Conservation (phyloP, 2,888 invertebrate genomes). For the Agonum fuliginosum region DNA sequence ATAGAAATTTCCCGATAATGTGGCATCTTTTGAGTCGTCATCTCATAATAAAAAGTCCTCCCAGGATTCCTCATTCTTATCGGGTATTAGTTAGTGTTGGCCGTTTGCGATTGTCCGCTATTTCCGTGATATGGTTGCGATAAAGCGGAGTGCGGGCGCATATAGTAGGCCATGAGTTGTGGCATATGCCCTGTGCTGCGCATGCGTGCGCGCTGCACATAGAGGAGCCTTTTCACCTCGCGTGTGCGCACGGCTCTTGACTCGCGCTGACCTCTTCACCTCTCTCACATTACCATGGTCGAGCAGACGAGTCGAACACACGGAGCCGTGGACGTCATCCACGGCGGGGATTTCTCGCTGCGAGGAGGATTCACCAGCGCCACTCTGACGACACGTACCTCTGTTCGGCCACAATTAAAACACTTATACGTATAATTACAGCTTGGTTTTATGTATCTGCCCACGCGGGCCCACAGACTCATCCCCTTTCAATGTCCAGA, state of each 20-base stretch:
- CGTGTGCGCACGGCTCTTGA: constrained; percentile 71
- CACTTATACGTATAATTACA: constrained; percentile 72
- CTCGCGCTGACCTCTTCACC: constrained; percentile 72
- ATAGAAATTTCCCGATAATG: no score
- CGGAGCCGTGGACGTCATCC: neutral
- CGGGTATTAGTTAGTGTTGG: neutral
- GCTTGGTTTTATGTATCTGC: constrained; percentile 71
- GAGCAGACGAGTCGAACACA: constrained; percentile 68
- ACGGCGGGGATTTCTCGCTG: neutral
- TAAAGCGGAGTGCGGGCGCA: constrained; percentile 30
- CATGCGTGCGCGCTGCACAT: constrained; percentile 47
- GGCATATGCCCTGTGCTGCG: constrained; percentile 38
- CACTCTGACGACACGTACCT: constrained; percentile 69
- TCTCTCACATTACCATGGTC: constrained; percentile 73
- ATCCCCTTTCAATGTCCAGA: constrained; percentile 32
- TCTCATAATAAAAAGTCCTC: no score
- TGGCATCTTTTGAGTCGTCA: no score
- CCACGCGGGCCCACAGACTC: constrained; percentile 66
- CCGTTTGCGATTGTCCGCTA: constrained; percentile 35
- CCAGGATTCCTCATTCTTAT: no score
- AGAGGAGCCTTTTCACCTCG: constrained; percentile 59
- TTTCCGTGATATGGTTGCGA: constrained; percentile 54
- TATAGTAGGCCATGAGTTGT: constrained; percentile 68
- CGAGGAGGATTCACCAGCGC: constrained; percentile 64
- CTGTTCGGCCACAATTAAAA: constrained; percentile 72